phyloP scores from a whole-genome alignment of 2,797 vertebrate species.

The Sebastes minor region DNA sequence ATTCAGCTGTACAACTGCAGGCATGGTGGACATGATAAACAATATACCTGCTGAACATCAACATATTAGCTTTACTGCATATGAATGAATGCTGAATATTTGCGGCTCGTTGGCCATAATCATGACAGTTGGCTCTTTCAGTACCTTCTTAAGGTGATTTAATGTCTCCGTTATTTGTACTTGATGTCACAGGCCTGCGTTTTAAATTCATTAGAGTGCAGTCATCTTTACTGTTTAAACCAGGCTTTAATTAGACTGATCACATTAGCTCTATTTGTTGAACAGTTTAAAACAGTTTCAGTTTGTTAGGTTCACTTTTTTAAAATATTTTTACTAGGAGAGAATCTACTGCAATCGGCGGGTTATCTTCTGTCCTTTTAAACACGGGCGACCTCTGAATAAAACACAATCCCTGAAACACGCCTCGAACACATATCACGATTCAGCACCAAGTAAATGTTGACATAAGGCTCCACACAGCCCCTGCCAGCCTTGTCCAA shows the following conservation, averaged over 20 bases:
- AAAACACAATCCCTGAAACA: constrained; percentile 27
- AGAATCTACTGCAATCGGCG: neutral
- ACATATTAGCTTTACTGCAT: neutral
- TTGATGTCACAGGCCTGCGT: neutral
- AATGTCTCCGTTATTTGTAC: neutral
- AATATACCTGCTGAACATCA: neutral
- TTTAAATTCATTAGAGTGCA: neutral
- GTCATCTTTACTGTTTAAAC: neutral
- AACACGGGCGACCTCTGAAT: constrained; percentile 25
- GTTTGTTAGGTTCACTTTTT: neutral
- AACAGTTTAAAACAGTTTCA: neutral
- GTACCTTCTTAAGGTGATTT: neutral
- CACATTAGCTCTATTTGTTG: neutral
- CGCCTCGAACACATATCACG: constrained; percentile 27
- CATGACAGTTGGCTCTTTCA: neutral
- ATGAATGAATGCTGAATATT: neutral
- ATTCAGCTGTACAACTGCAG: neutral
- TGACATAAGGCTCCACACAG: constrained; percentile 46
- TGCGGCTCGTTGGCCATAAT: too few species aligned
- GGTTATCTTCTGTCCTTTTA: neutral
- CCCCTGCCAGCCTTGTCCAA: constrained; percentile 7
- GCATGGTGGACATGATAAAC: neutral
- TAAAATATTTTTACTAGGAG: neutral
- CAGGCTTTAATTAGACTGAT: neutral
- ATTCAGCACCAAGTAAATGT: constrained; percentile 52